Percentiles rank a stretch among this genome's conserved stretches.
Evolutionary conservation across 2,113 vertebrate genomes (phyloP).

Genomic region (Eolophus roseicapilla): DNA sequence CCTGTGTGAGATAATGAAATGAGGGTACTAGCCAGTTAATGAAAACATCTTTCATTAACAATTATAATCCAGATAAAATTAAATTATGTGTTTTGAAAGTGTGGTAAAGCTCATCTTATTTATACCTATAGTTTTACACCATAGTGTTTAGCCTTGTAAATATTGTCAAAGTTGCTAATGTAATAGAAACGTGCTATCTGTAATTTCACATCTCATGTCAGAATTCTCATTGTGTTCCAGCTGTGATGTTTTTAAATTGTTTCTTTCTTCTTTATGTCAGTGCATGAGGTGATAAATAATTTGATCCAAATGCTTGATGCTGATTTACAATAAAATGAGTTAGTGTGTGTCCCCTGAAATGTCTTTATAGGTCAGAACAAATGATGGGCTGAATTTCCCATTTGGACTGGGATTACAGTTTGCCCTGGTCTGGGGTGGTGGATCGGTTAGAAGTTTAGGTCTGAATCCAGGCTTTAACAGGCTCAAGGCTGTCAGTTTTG

Average conservation of each 20-base stretch:
- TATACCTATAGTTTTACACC: background rate
- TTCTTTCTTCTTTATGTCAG: background rate
- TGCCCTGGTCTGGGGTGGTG: background rate
- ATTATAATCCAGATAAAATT: slow-evolving; percentile 46
- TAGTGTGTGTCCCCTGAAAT: background rate
- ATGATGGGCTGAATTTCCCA: background rate
- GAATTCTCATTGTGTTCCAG: background rate
- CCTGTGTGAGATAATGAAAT: slow-evolving; percentile 49
- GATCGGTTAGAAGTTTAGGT: background rate
- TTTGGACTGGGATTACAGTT: background rate
- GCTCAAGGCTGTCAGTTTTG: background rate
- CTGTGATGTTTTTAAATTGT: background rate
- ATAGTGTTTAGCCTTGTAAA: background rate
- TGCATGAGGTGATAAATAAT: background rate
- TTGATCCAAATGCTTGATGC: background rate
- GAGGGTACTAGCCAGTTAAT: slow-evolving; percentile 46
- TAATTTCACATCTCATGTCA: background rate
- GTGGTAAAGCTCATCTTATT: background rate
- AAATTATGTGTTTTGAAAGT: background rate
- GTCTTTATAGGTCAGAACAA: background rate
- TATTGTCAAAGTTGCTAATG: background rate
- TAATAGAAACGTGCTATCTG: background rate
- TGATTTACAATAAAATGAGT: background rate
- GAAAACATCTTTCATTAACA: slow-evolving; percentile 53
- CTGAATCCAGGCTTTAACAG: background rate